A percentile compares a stretch with the other conserved stretches of the same genome.
Evolutionary conservation across 1,140 invertebrate species (phyloP).

Genomic region (Drosophila takahashii): DNA sequence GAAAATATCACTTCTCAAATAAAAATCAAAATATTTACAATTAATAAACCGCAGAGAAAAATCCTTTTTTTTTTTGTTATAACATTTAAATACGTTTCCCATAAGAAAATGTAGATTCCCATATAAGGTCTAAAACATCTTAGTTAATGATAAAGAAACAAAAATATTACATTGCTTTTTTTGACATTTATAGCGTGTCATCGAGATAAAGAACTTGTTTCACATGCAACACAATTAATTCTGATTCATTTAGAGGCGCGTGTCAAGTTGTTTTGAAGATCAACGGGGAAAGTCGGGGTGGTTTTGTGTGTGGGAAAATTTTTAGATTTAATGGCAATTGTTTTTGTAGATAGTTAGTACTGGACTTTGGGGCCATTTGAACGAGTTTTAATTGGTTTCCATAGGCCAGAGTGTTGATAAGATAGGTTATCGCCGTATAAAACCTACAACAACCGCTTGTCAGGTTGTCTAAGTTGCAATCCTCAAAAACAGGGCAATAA

Average conservation of each 20-base stretch:
- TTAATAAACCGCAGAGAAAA: neutral
- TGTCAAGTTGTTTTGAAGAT: constrained; percentile 16
- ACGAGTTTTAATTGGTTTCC: constrained; percentile 23
- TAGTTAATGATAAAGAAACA: no score
- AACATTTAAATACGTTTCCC: no score
- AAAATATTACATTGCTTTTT: neutral
- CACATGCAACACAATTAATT: constrained; percentile 33
- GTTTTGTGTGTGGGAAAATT: constrained; percentile 25
- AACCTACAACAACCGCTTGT: constrained; percentile 34
- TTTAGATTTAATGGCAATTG: constrained; percentile 7
- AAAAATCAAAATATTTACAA: neutral
- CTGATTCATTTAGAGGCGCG: constrained; percentile 38
- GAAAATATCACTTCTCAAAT: neutral
- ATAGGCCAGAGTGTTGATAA: constrained; percentile 17
- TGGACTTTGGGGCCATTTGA: constrained; percentile 33
- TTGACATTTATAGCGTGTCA: neutral
- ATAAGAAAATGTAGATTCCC: no score
- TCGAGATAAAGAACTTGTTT: neutral
- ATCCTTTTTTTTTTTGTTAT: neutral
- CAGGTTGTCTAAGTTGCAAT: constrained; percentile 32
- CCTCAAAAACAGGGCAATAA: constrained; percentile 38
- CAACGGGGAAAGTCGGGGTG: neutral
- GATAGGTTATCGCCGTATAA: constrained; percentile 36
- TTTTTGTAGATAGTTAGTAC: neutral
- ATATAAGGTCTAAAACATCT: no score